phyloP scores from a whole-genome alignment of 2,113 vertebrate genomes.

The Nothocercus nigrocapillus region DNA sequence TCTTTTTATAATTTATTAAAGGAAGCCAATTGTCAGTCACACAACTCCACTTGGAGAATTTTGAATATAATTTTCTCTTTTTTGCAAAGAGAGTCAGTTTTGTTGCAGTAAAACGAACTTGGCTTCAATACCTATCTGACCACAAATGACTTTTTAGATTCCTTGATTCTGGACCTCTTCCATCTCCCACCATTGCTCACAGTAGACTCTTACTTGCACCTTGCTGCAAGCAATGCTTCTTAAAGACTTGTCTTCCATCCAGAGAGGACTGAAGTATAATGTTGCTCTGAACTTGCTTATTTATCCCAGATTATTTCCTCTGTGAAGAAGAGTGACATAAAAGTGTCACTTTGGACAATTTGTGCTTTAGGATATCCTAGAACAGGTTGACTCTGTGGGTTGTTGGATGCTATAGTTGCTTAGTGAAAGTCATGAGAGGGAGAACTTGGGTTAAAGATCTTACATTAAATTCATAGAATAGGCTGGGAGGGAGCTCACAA shows the following conservation, averaged over 20 bases:
- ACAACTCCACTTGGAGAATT: neutral
- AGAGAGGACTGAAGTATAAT: neutral
- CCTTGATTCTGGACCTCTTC: neutral
- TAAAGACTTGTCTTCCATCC: neutral
- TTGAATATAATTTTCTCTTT: neutral
- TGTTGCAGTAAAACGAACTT: neutral
- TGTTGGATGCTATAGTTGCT: neutral
- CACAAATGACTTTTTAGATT: neutral
- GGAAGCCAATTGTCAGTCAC: neutral
- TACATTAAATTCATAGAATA: neutral
- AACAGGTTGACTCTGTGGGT: fast-evolving
- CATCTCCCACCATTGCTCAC: neutral
- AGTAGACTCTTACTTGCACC: neutral
- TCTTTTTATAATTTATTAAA: neutral
- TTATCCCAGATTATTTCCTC: neutral
- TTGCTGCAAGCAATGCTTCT: neutral
- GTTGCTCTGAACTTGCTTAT: neutral
- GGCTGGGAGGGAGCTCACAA: neutral
- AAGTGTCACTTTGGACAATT: neutral
- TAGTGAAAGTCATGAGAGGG: neutral
- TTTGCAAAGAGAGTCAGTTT: neutral
- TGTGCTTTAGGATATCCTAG: neutral
- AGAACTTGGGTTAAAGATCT: neutral
- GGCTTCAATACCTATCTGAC: neutral
- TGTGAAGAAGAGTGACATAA: neutral